Base-by-base conservation (phyloP, 1,140 invertebrate species). In the Hypsibius dujardini region DNA sequence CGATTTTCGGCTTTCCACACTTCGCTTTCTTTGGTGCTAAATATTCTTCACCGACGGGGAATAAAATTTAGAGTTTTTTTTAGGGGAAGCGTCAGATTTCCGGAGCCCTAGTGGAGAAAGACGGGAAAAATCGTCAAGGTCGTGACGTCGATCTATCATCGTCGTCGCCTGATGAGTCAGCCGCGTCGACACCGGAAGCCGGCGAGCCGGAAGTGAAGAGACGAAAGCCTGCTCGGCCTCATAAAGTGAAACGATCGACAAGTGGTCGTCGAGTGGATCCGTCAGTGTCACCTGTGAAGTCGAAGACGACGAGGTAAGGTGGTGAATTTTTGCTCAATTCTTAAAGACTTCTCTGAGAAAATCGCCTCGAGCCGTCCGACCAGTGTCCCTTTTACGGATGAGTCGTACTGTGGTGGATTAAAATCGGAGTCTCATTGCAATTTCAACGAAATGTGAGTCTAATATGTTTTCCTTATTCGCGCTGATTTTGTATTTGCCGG, bases 181-280 rank as follows among this genome's bases (percentile, higher is more conserved):
- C 50, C 7, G 7, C 7, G n/a, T 7, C 50, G 0, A n/a, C 50
- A 56, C 7, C 50, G n/a, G 50, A 12, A 56, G 50, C n/a, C 50
- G n/a, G 50, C n/a, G 50, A 56, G 50, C 50, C 50, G 50, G 50
- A 56, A 56, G 7, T 56, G 50, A 56, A 56, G 7, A 56, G n/a
- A n/a, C 50, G 50, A 56, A 56, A 56, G 50, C n/a, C 50, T 12
- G 50, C 50, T 56, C 50, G n/a, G n/a, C 50, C 50, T 56, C 50
- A 56, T n/a, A 56, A 56, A n/a, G 50, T n/a, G 28, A 28, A 28
- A 28, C 28, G 28, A 28, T 28, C 28, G 28, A 28, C 28, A 28
- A 28, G 28, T 28, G 28, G 28, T 28, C 28, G 28, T 28, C 28
- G 28, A 28, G 28, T 28, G 28, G 28, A 28, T 28, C 28, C 28